A percentile compares a stretch with the other conserved stretches of the same genome.
phyloP scores from a whole-genome alignment of 2,888 invertebrate genomes.

The Encarsia formosa region DNA sequence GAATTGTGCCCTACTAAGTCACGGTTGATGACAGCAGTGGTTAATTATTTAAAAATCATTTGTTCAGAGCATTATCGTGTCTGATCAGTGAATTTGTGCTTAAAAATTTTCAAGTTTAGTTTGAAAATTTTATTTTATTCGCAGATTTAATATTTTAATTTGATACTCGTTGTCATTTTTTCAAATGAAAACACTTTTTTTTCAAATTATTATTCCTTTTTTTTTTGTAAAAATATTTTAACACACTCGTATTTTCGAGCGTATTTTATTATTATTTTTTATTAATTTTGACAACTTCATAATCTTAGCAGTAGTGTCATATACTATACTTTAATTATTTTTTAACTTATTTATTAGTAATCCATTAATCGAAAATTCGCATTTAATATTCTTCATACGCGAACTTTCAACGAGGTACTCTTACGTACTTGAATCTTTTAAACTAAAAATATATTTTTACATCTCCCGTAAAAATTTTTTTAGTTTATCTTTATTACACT shows the following conservation, averaged over 20 bases:
- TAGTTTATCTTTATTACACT: conserved; percentile 27
- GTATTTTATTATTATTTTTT: neutral
- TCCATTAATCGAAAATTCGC: conserved; percentile 42
- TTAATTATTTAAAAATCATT: too few species aligned
- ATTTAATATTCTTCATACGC: conserved; percentile 38
- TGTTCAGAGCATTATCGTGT: too few species aligned
- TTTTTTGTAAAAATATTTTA: conserved; percentile 14
- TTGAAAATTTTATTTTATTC: too few species aligned
- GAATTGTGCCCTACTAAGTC: too few species aligned
- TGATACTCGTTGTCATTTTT: neutral
- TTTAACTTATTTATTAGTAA: conserved; percentile 20
- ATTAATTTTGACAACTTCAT: neutral
- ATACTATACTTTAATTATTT: conserved; percentile 10
- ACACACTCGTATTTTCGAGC: conserved; percentile 9
- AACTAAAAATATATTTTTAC: conserved; percentile 42
- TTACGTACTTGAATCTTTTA: conserved; percentile 30
- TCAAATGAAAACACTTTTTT: conserved; percentile 3
- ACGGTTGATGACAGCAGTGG: too few species aligned
- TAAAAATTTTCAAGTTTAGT: too few species aligned
- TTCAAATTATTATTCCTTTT: conserved; percentile 5
- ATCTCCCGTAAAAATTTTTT: conserved; percentile 28
- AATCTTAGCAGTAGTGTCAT: too few species aligned
- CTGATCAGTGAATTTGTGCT: too few species aligned
- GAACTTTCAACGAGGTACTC: conserved; percentile 30
- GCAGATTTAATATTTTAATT: too few species aligned